phyloP scores from a whole-genome alignment of 2,888 invertebrate species.

The Philonicus albiceps region DNA sequence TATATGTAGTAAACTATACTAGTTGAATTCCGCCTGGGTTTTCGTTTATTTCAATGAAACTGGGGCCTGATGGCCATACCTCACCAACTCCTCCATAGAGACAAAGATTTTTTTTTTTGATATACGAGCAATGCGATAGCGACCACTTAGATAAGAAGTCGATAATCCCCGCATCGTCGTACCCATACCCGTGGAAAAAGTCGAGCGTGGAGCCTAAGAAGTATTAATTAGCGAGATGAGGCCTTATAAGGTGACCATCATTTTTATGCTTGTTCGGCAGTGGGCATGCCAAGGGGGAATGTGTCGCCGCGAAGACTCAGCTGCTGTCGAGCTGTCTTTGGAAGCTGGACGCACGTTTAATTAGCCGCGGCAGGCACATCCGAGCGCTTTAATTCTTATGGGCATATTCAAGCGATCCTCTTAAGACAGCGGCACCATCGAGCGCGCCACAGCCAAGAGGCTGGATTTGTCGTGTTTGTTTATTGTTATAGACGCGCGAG shows the following conservation, averaged over 20 bases:
- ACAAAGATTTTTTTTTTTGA: neutral
- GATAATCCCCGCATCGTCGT: neutral
- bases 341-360: constrained; percentile 39
- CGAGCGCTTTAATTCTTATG: neutral
- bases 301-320: neutral
- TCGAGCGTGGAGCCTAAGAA: neutral
- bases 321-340: neutral
- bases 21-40: neutral
- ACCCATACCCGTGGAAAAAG: neutral
- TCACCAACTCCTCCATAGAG: neutral
- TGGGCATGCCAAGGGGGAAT: neutral
- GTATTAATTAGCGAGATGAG: neutral
- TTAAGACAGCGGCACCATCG: neutral
- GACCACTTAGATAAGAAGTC: neutral
- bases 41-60: neutral
- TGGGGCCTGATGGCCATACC: neutral
- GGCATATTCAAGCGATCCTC: neutral
- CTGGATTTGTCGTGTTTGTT: neutral
- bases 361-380: constrained; percentile 24
- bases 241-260: neutral
- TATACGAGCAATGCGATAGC: neutral
- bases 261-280: neutral
- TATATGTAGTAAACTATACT: neutral
- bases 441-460: neutral
- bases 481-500: constrained; percentile 12